Base-by-base conservation (phyloP, 2,797 vertebrate genomes). In the Buceros bicornis region DNA sequence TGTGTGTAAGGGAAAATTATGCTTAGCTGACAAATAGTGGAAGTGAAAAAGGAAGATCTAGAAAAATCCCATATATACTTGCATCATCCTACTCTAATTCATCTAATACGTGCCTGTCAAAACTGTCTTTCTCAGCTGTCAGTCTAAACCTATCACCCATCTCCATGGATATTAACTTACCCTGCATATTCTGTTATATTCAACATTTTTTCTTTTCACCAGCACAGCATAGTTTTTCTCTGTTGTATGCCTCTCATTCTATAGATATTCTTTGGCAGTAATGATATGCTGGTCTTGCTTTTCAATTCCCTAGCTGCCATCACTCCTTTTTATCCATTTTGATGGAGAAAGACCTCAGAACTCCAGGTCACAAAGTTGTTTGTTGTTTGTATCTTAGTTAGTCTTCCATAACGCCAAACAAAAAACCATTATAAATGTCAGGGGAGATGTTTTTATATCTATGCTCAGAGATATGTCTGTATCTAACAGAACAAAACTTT, bases 31-130 rank as follows among this genome's bases (percentile, higher is more conserved):
- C 86, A 91, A 95, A 69, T 10, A 89, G 47, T 62, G 35, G n/a
- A 79, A 89, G 22, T 29, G 13, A 81, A 91, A 88, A 94, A 50
- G 45, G 58, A 88, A 91, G 16, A 18, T 76, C 48, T 37, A 94
- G 79, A 84, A 93, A 86, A 65, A 56, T 42, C 54, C 54, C 33
- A 45, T 42, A 62, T 18, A 91, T 29, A 84, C 48, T 88, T 86
- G n/a, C 25, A 1, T 82, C 70, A 82, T 76, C 56, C 77, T 84
- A 83, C 58, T 90, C 48, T 89, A 93, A 90, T 89, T 91, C 58
- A 87, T 84, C 45, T 93, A 89, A 78, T 89, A 84, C 56, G 12
- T 86, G 53, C 83, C 91, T 95, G 94, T 92, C 93, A 96, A 83
- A 96, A 73, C 70, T 91, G 40, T 87, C 87, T 88, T 93, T 95